phyloP scores from a whole-genome alignment of 2,113 vertebrate genomes.

The Nothobranchius kuhntae region DNA sequence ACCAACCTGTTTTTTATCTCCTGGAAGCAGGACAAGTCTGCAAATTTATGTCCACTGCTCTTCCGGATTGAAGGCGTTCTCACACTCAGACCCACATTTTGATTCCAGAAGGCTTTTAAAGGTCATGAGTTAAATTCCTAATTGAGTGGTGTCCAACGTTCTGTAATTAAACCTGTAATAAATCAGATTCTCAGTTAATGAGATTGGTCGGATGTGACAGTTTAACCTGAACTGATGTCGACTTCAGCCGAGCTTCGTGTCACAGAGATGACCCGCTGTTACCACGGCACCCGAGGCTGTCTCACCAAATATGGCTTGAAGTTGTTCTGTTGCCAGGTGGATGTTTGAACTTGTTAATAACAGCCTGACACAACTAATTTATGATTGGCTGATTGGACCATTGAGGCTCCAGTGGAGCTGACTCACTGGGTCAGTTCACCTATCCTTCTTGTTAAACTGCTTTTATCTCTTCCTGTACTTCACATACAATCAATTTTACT shows the following conservation, averaged over 20 bases:
- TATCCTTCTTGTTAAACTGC: slow-evolving; percentile 48
- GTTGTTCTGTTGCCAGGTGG: slow-evolving; percentile 57
- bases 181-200: slow-evolving; percentile 74
- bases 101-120: slow-evolving; percentile 20
- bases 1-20: slow-evolving; percentile 2
- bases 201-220: slow-evolving; percentile 66
- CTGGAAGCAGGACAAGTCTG: slow-evolving; percentile 29
- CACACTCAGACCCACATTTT: slow-evolving; percentile 20
- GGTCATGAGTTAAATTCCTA: slow-evolving; percentile 33
- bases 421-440: slow-evolving; percentile 45
- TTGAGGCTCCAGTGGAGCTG: slow-evolving; percentile 27
- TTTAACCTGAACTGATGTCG: slow-evolving; percentile 57
- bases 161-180: slow-evolving; percentile 70
- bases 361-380: slow-evolving; percentile 64
- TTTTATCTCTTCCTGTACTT: slow-evolving; percentile 54
- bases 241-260: slow-evolving; percentile 69
- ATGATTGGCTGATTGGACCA: slow-evolving; percentile 67
- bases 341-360: slow-evolving; percentile 69
- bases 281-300: slow-evolving; percentile 59
- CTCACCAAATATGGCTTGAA: slow-evolving; percentile 64
- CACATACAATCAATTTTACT: neutral
- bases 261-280: slow-evolving; percentile 64
- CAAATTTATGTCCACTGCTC: slow-evolving; percentile 37
- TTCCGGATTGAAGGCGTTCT: slow-evolving; percentile 43
- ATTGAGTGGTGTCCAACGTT: slow-evolving; percentile 58